These are phyloP conservation scores for Nannoperca obscura DNA, from an alignment of 2,797 vertebrate genomes.

Conservation along the genomic window DNA sequence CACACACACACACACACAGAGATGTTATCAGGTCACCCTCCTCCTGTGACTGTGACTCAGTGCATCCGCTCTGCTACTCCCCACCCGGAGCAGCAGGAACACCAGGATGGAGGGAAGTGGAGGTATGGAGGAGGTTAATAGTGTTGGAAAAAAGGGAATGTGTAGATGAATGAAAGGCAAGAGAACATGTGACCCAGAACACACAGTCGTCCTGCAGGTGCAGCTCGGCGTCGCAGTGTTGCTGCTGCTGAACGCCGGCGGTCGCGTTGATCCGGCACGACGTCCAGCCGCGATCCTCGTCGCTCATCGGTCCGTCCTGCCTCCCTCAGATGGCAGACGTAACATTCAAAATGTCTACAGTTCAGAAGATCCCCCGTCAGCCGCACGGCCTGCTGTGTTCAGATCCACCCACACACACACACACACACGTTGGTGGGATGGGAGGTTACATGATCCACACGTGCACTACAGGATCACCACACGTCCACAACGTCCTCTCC, in stretches of 20 bases:
- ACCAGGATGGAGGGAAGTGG: constrained; percentile 8
- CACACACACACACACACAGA: constrained; percentile 20
- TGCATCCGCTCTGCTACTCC: constrained; percentile 26
- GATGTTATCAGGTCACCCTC: constrained; percentile 56
- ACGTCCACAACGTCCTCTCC: constrained; percentile 39
- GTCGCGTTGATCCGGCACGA: neutral
- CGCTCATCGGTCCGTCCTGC: neutral
- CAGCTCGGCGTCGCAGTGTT: neutral
- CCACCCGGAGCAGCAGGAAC: constrained; percentile 31
- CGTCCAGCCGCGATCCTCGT: neutral
- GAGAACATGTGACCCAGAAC: constrained; percentile 2
- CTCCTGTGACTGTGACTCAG: constrained; percentile 50
- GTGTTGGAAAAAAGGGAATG: constrained; percentile 30
- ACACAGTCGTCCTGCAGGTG: constrained; percentile 36
- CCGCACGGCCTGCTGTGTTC: neutral
- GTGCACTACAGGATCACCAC: constrained; percentile 43
- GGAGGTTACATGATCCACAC: constrained; percentile 51
- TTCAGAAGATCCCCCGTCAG: neutral
- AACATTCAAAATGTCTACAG: constrained; percentile 55
- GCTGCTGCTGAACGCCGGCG: constrained; percentile 15
- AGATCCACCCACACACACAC: constrained; percentile 18
- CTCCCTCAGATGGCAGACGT: constrained; percentile 19
- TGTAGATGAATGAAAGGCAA: constrained; percentile 32
- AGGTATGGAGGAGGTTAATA: constrained; percentile 17
- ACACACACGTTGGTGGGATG: constrained; percentile 3